Evolutionary conservation across 2,797 vertebrate species (phyloP).

Genomic region (Apodemus agrarius): DNA sequence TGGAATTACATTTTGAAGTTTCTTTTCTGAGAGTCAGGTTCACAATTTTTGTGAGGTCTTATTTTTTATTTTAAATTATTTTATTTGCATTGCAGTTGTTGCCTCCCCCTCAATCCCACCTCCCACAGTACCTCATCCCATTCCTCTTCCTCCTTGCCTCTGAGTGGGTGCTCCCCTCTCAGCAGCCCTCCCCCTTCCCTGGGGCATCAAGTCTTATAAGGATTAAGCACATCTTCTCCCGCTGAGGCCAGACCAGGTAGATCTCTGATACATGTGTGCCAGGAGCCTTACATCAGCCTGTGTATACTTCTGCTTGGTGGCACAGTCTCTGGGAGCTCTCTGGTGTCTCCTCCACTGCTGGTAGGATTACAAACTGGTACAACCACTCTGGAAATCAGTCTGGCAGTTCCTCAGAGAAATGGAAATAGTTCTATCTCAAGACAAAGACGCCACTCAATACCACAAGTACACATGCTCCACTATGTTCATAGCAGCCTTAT

Average conservation of each 20-base stretch:
- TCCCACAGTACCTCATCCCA: neutral
- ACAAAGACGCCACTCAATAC: neutral
- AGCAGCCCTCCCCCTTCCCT: neutral
- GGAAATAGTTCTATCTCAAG: neutral
- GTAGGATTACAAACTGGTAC: neutral
- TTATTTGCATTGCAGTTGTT: neutral
- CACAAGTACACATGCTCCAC: neutral
- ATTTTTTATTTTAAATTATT: neutral
- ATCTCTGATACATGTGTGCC: neutral
- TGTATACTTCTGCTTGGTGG: neutral
- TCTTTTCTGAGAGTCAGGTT: neutral
- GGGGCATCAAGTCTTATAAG: neutral
- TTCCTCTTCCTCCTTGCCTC: neutral
- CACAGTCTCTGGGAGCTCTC: neutral
- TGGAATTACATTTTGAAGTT: neutral
- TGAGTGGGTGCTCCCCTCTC: neutral
- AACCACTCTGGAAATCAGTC: neutral
- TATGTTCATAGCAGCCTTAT: neutral
- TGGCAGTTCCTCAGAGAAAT: neutral
- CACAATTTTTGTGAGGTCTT: neutral
- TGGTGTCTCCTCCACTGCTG: neutral
- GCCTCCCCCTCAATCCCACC: neutral
- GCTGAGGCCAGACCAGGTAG: neutral
- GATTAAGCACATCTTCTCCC: neutral
- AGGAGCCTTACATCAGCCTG: neutral